These are phyloP conservation scores for Scaptomyza hsui DNA, from an alignment of 1,140 invertebrate species.

Conservation along the genomic window DNA sequence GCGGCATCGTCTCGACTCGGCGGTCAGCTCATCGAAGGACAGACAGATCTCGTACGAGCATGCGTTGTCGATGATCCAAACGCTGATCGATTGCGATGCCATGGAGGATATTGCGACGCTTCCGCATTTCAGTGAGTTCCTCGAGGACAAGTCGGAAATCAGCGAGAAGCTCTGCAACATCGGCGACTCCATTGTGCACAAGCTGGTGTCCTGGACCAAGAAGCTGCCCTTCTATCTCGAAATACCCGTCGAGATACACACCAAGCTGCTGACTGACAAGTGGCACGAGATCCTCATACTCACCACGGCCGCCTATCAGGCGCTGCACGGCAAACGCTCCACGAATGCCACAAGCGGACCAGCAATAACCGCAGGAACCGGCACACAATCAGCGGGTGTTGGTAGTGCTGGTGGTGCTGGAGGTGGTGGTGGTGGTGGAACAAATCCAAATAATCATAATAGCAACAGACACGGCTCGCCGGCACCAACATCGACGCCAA, in stretches of 20 bases:
- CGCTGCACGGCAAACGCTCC: slow-evolving; percentile 90
- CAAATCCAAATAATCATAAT: slow-evolving; percentile 20
- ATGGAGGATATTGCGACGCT: slow-evolving; percentile 97
- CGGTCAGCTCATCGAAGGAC: slow-evolving; percentile 93
- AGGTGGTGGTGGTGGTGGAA: neutral
- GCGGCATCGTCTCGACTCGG: slow-evolving; percentile 92
- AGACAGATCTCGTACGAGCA: slow-evolving; percentile 92
- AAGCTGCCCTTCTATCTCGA: slow-evolving; percentile 98
- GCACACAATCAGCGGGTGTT: neutral
- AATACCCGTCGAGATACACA: slow-evolving; percentile 96
- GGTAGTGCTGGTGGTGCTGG: neutral
- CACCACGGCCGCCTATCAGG: slow-evolving; percentile 96
- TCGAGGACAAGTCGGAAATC: slow-evolving; percentile 95
- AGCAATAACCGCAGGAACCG: slow-evolving; percentile 54
- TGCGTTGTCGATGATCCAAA: slow-evolving; percentile 93
- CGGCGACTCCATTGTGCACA: slow-evolving; percentile 97
- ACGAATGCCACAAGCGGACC: slow-evolving; percentile 45
- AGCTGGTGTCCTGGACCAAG: slow-evolving; percentile 99
- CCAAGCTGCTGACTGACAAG: slow-evolving; percentile 97
- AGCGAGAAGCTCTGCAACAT: slow-evolving; percentile 97
- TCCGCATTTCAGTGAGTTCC: slow-evolving; percentile 94
- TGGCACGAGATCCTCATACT: slow-evolving; percentile 98
- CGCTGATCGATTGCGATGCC: slow-evolving; percentile 96
- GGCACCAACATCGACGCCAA: slow-evolving; percentile 51
- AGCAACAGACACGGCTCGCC: slow-evolving; percentile 56